Evolutionary conservation across 1,140 invertebrate species (phyloP).

Genomic region (Saxidomus purpurata): DNA sequence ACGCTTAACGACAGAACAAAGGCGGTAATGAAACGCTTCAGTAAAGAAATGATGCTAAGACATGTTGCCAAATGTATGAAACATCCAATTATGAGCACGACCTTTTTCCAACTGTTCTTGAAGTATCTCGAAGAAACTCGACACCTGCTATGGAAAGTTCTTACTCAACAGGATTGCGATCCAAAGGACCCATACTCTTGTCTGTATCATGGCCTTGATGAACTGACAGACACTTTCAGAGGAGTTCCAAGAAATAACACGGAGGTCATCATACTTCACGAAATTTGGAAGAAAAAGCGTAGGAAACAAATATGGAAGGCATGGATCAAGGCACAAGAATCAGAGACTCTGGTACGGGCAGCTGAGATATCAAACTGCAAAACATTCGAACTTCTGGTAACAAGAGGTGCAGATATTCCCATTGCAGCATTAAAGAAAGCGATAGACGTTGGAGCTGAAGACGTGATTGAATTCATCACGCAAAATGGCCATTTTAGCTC

Average conservation of each 20-base stretch:
- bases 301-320: background rate
- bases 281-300: constrained; percentile 4
- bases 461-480: background rate
- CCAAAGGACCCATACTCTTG: background rate
- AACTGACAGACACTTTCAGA: background rate
- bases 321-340: background rate
- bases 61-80: background rate
- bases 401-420: background rate
- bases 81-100: background rate
- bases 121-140: background rate
- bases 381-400: background rate
- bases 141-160: background rate
- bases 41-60: constrained; percentile 6
- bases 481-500: background rate
- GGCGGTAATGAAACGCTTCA: background rate
- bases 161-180: background rate
- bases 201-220: background rate
- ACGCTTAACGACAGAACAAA: background rate
- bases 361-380: background rate
- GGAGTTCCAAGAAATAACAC: background rate
- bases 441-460: background rate
- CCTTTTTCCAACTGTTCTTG: background rate
- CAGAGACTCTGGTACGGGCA: background rate
- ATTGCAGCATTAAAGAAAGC: background rate
- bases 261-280: constrained; percentile 17